Percentiles rank a stretch among this genome's conserved stretches.
phyloP scores from a whole-genome alignment of 1,140 invertebrate genomes.

The Pseudomyrmex concolor region DNA sequence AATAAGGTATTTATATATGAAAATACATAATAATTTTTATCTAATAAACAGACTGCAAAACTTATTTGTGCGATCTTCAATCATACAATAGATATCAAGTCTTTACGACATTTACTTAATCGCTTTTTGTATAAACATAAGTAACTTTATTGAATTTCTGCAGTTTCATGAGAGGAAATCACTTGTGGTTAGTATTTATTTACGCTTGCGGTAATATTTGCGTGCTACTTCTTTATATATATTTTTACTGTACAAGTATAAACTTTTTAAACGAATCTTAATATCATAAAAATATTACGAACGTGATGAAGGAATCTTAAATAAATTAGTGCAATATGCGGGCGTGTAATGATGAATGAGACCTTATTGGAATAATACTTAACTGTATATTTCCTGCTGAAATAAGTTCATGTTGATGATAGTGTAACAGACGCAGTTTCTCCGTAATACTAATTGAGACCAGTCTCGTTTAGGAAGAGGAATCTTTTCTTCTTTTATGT shows the following conservation, averaged over 20 bases:
- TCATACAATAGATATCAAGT: background rate
- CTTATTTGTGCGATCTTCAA: constrained; percentile 20
- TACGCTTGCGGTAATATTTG: background rate
- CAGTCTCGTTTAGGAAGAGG: constrained; percentile 46
- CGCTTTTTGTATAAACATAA: background rate
- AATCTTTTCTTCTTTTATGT: constrained; percentile 65
- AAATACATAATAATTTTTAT: constrained; percentile 8
- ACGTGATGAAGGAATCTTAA: constrained; percentile 78
- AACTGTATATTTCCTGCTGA: constrained; percentile 63
- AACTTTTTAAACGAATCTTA: constrained; percentile 53
- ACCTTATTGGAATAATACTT: constrained; percentile 77
- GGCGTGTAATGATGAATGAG: constrained; percentile 47
- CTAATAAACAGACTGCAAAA: constrained; percentile 26
- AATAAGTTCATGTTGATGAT: constrained; percentile 35
- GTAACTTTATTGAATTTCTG: constrained; percentile 47
- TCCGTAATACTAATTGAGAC: constrained; percentile 27
- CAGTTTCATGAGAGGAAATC: constrained; percentile 50
- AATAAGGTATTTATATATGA: constrained; percentile 4
- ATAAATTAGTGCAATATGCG: constrained; percentile 72
- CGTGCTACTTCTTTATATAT: background rate
- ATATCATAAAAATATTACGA: constrained; percentile 62
- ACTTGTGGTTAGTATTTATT: constrained; percentile 6
- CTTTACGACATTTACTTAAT: background rate
- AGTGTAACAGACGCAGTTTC: constrained; percentile 50
- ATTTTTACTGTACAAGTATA: constrained; percentile 61